Percentiles rank a stretch among this genome's conserved stretches.
phyloP scores from a whole-genome alignment of 2,113 vertebrate species.

The Gobius niger region DNA sequence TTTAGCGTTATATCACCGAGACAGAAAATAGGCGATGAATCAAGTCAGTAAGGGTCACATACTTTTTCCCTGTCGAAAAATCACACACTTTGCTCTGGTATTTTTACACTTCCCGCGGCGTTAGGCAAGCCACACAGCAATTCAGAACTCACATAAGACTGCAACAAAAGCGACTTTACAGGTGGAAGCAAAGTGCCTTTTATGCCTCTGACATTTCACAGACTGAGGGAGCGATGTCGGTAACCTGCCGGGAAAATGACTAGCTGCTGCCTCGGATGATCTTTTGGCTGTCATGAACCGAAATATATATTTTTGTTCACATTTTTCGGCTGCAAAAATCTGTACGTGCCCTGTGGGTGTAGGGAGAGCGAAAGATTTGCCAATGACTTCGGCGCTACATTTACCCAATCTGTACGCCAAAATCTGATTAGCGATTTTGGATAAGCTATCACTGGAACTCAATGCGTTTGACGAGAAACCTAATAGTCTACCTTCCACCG shows the following conservation, averaged over 20 bases:
- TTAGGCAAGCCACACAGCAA: conserved; percentile 5
- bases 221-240: conserved; percentile 3
- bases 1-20: neutral
- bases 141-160: conserved; percentile 8
- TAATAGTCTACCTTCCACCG: neutral
- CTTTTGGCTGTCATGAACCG: conserved; percentile 2
- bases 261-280: neutral
- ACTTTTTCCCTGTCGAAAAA: neutral
- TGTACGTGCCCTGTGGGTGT: no score
- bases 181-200: conserved; percentile 1
- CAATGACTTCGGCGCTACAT: no score
- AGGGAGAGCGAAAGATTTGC: no score
- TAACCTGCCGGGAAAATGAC: conserved; percentile 4
- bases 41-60: neutral
- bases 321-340: no score
- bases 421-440: no score
- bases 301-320: neutral
- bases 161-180: conserved; percentile 6
- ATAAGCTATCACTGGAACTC: no score
- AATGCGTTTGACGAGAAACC: neutral
- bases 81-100: neutral
- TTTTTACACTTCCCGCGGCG: conserved; percentile 7
- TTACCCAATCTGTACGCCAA: no score
- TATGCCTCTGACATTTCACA: conserved; percentile 9
- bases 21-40: conserved; percentile 1